Percentiles rank a stretch among this genome's conserved stretches.
Conservation (phyloP, 2,113 vertebrate genomes). For the Pituophis catenifer region DNA sequence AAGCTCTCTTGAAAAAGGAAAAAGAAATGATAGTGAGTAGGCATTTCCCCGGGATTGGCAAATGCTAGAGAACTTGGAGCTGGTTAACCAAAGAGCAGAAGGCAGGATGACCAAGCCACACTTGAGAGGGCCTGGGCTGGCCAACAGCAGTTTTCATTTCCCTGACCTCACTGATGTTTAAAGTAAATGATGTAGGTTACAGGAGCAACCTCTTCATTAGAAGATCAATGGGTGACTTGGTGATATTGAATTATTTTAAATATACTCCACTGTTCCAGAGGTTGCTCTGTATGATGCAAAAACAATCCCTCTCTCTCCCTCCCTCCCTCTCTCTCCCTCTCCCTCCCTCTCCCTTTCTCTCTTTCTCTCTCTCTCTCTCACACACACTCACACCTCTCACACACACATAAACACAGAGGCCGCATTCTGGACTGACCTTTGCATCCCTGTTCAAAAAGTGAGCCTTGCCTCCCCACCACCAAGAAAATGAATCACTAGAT, state of each 20-base stretch:
- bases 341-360: neutral
- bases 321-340: fast-evolving
- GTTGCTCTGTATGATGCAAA: neutral
- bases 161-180: conserved; percentile 7
- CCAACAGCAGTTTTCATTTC: neutral
- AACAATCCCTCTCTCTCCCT: no score
- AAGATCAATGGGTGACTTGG: conserved; percentile 29
- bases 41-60: conserved; percentile 8
- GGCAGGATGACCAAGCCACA: neutral
- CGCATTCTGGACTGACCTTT: neutral
- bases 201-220: conserved; percentile 12
- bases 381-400: neutral
- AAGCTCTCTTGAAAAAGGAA: conserved; percentile 57
- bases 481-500: neutral
- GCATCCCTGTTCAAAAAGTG: neutral
- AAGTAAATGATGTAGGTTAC: conserved; percentile 15
- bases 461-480: neutral
- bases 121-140: neutral
- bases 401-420: neutral
- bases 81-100: neutral
- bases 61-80: neutral
- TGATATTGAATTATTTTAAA: conserved; percentile 43
- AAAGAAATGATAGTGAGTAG: conserved; percentile 51
- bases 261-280: neutral
- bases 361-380: neutral